Conservation (phyloP, 2,888 invertebrate species). For the Meliscaeva auricollis region DNA sequence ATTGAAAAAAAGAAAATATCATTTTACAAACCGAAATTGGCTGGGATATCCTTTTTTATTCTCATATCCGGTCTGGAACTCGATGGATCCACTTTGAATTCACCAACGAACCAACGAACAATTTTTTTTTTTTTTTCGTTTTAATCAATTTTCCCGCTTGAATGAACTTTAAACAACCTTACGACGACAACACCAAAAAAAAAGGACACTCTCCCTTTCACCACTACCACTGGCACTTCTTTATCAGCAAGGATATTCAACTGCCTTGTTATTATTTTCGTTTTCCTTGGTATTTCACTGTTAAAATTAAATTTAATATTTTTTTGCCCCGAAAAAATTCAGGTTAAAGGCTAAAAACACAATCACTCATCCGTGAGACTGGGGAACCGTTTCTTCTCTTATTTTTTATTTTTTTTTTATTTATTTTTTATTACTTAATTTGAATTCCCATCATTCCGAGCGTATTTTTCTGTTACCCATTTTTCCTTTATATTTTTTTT, state of each 20-base stretch:
- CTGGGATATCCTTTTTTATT: conserved; percentile 43
- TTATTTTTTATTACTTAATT: conserved; percentile 58
- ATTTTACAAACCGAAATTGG: conserved; percentile 56
- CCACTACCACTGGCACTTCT: conserved; percentile 29
- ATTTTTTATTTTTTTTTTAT: conserved; percentile 31
- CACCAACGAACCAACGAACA: conserved; percentile 5
- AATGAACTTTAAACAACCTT: conserved; percentile 50
- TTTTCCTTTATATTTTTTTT: neutral
- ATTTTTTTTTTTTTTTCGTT: neutral
- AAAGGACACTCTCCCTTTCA: conserved; percentile 32
- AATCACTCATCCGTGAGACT: conserved; percentile 64
- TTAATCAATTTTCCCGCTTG: conserved; percentile 63
- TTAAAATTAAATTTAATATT: conserved; percentile 27
- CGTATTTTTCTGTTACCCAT: conserved; percentile 64
- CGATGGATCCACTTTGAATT: conserved; percentile 29
- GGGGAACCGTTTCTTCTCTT: conserved; percentile 37
- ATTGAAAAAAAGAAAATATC: conserved; percentile 5
- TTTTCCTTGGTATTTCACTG: conserved; percentile 23
- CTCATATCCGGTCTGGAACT: conserved; percentile 25
- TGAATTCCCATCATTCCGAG: conserved; percentile 59
- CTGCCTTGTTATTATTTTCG: conserved; percentile 34
- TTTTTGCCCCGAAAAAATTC: conserved; percentile 44
- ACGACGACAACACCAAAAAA: neutral
- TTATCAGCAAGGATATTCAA: conserved; percentile 39
- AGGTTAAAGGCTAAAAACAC: conserved; percentile 65